Conservation (phyloP, 53 echinoderm and acorn worm genomes). For the Pentamera pediparva region DNA sequence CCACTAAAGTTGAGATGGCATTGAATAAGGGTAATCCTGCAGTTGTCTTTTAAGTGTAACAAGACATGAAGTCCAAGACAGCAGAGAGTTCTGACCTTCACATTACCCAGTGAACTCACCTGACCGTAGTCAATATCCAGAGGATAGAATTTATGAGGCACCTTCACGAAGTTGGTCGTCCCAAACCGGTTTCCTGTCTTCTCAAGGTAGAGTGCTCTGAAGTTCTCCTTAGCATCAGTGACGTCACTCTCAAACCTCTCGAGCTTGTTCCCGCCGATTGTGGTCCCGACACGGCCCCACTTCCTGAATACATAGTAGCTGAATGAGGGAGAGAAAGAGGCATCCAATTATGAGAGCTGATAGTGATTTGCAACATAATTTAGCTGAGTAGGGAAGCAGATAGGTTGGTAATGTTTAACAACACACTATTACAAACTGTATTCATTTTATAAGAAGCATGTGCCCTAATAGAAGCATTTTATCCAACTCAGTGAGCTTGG, state of each 20-base stretch:
- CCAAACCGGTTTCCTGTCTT: conserved; percentile 86
- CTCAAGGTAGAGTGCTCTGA: conserved; percentile 64
- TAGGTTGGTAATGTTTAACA: too few relatives aligned
- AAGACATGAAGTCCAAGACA: too few relatives aligned
- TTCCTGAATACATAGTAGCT: conserved; percentile 81
- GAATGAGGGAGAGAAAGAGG: not conserved
- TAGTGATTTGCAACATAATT: too few relatives aligned
- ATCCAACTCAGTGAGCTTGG: too few relatives aligned
- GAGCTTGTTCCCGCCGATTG: conserved; percentile 77
- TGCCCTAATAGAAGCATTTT: too few relatives aligned
- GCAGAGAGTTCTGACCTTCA: too few relatives aligned
- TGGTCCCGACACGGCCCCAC: conserved; percentile 97
- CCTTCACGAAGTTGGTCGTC: conserved; percentile 67
- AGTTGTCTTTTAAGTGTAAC: too few relatives aligned
- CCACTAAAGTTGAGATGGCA: too few relatives aligned
- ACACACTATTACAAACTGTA: too few relatives aligned
- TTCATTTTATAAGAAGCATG: too few relatives aligned
- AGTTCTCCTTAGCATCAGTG: conserved; percentile 48
- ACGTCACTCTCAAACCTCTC: conserved; percentile 29
- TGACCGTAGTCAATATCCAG: conserved; percentile 95
- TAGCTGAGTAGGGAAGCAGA: too few relatives aligned
- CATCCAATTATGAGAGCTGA: not conserved
- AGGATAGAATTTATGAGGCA: conserved; percentile 77
- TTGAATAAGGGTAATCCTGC: too few relatives aligned
- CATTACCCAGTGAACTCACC: conserved; percentile 20